Evolutionary conservation across 1,140 invertebrate species (phyloP), one percentile per base, ranked within the genome.

Genomic region (Neotoxoptera formosana): DNA sequence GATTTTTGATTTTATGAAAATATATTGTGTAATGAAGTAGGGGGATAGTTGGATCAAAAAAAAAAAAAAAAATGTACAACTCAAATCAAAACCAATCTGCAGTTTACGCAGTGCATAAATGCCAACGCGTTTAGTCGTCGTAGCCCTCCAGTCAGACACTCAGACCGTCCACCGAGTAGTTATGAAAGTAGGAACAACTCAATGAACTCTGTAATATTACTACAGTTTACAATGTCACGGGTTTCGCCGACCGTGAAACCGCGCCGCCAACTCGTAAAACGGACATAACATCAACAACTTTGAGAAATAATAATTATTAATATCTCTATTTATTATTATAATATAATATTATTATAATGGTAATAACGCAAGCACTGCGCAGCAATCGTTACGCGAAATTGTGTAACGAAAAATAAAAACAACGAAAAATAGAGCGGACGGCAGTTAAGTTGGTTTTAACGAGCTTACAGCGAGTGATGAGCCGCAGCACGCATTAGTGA

Each of bases 101-200:
- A n/a, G n/a, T 30, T 84, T 45, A 41, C n/a, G n/a, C 41, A 84
- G 45, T 76, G 30, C 17, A 76, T n/a, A 21, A n/a, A 76, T 76
- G 17, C n/a, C 60, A 45, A 41, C 1, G 36, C 11, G 23, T 84
- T 84, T 84, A 45, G 36, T 84, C 11, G 23, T 3, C 34, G 9
- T 25, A 76, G 60, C 41, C 21, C 21, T 25, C 9, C 23, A 41
- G 41, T 45, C 41, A 25, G 36, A 84, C 23, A 41, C 23, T 45
- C 41, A 25, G 36, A 84, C 45, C 36, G 83, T 84, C 47, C 25
- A 36, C 86, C 17, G 30, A 87, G 86, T 48, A 47, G 86, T 48
- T 87, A 87, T 87, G 86, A 87, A 87, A 87, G 86, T 87, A 87
- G 86, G 86, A 87, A 87, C 86, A 51, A 87, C 86, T 48, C 47